A percentile compares a stretch with the other conserved stretches of the same genome.
These are phyloP conservation scores for Drosophila anomalata DNA, from an alignment of 2,888 invertebrate genomes.

Conservation along the genomic window DNA sequence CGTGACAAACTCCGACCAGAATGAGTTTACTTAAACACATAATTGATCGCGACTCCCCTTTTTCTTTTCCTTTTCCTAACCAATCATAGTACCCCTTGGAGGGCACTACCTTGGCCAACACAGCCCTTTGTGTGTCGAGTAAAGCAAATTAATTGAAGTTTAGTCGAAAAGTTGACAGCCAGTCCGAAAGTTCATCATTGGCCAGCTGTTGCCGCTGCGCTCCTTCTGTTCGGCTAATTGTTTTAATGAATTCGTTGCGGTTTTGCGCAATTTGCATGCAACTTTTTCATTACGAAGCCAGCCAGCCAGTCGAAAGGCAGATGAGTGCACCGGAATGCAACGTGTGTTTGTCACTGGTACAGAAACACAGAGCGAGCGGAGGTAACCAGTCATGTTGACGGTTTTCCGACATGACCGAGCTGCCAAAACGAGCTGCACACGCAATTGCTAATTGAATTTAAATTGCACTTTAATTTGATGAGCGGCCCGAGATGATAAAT, in stretches of 20 bases:
- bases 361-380: conserved; percentile 18
- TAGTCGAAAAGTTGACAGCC: conserved; percentile 44
- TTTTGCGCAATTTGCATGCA: conserved; percentile 80
- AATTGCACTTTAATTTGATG: conserved; percentile 78
- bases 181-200: conserved; percentile 26
- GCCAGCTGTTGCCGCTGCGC: conserved; percentile 34
- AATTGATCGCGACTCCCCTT: conserved; percentile 29
- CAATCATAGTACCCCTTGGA: conserved; percentile 22
- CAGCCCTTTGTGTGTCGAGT: conserved; percentile 9
- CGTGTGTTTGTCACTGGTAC: conserved; percentile 72
- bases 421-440: conserved; percentile 52
- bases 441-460: conserved; percentile 80
- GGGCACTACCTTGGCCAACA: background rate
- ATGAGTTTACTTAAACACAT: conserved; percentile 32
- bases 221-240: conserved; percentile 65
- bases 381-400: conserved; percentile 43
- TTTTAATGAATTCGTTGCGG: conserved; percentile 80
- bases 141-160: conserved; percentile 40
- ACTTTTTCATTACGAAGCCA: conserved; percentile 57
- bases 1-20: conserved; percentile 29
- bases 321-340: conserved; percentile 29
- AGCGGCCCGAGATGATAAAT: conserved; percentile 66
- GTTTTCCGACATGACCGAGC: conserved; percentile 39
- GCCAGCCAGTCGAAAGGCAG: conserved; percentile 35
- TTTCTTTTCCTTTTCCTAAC: conserved; percentile 12